Evolutionary conservation across 2,888 invertebrate genomes (phyloP).

Genomic region (Folsomia manolachei): DNA sequence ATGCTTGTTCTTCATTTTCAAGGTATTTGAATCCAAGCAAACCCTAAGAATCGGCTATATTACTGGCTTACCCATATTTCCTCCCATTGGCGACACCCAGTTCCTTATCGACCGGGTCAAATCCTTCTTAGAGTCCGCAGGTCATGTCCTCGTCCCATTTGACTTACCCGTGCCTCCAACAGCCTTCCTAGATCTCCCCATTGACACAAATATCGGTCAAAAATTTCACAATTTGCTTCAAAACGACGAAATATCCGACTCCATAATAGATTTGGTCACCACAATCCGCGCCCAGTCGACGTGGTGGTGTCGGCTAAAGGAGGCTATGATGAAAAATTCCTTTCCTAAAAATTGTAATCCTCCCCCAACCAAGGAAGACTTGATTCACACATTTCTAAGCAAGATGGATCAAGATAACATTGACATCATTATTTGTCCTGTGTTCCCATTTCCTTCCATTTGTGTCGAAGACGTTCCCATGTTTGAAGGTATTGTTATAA

Average conservation of each 20-base stretch:
- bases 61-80: conserved; percentile 11
- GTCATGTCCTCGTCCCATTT: conserved; percentile 33
- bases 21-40: conserved; percentile 33
- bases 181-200: background rate
- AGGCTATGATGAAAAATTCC: background rate
- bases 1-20: background rate
- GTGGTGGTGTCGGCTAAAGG: background rate
- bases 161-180: conserved; percentile 18
- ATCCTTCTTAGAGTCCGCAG: conserved; percentile 26
- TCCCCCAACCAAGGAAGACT: conserved; percentile 18
- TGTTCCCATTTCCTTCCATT: conserved; percentile 17
- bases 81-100: conserved; percentile 34
- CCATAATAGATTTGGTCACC: background rate
- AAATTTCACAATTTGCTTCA: background rate
- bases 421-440: conserved; percentile 39
- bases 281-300: background rate
- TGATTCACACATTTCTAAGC: conserved; percentile 30
- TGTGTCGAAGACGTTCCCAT: conserved; percentile 2
- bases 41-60: conserved; percentile 38
- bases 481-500: background rate
- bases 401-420: conserved; percentile 32
- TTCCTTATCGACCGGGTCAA: conserved; percentile 24
- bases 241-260: background rate
- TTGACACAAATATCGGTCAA: background rate
- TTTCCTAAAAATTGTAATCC: background rate